Conservation (phyloP, 2,888 invertebrate genomes). For the Lapara coniferarum region DNA sequence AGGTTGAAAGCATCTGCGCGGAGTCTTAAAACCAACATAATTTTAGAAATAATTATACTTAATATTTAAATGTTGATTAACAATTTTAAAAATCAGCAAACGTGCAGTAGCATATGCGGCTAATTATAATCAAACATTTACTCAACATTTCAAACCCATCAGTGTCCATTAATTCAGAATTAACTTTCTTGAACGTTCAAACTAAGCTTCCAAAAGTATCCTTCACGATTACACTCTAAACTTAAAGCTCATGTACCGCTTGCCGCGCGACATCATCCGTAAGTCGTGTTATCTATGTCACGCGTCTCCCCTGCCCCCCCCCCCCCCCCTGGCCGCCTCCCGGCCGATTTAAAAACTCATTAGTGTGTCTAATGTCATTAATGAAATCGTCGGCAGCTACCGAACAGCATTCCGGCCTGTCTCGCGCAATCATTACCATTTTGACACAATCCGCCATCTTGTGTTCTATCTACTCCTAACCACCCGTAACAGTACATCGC, state of each 20-base stretch:
- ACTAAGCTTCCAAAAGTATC: background rate
- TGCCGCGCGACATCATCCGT: background rate
- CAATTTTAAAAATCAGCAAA: no score
- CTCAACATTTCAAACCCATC: background rate
- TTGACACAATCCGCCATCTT: slow-evolving; percentile 46
- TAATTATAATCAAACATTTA: background rate
- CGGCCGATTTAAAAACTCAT: slow-evolving; percentile 60
- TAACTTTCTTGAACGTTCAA: background rate
- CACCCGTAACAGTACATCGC: background rate
- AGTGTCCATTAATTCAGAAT: background rate
- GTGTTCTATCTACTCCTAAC: slow-evolving; percentile 35
- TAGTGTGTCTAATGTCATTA: slow-evolving; percentile 73
- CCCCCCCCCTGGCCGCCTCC: background rate
- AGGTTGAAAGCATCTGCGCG: no score
- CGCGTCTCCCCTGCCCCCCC: slow-evolving; percentile 21
- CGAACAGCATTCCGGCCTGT: slow-evolving; percentile 64
- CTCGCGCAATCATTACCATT: slow-evolving; percentile 53
- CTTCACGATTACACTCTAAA: background rate
- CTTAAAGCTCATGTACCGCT: slow-evolving; percentile 8
- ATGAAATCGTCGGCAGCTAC: slow-evolving; percentile 73
- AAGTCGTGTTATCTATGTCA: slow-evolving; percentile 36
- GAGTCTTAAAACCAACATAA: no score
- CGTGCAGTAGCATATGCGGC: no score
- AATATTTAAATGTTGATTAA: no score
- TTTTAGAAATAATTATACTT: no score